Conservation (phyloP, 2,797 vertebrate genomes). For the Pogonophryne albipinna region DNA sequence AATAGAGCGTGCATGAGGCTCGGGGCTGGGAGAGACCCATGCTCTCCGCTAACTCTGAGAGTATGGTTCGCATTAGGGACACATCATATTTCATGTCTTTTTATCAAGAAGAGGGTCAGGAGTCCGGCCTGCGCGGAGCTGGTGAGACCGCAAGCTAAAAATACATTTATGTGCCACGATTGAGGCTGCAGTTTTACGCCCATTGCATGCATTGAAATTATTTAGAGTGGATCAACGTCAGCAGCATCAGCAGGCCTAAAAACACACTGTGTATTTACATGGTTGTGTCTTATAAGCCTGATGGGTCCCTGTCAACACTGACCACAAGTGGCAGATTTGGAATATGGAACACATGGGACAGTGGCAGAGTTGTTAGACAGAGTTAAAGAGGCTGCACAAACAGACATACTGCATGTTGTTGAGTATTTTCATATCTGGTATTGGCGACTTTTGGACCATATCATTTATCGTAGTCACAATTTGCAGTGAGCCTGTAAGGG, state of each 20-base stretch:
- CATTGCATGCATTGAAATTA: conserved; percentile 77
- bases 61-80: conserved; percentile 78
- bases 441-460: not conserved
- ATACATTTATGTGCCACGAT: conserved; percentile 68
- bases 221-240: conserved; percentile 68
- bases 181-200: conserved; percentile 63
- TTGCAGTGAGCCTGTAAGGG: not conserved
- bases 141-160: conserved; percentile 75
- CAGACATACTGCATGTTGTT: not conserved
- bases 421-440: not conserved
- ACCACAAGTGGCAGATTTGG: conserved; percentile 38
- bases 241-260: conserved; percentile 52
- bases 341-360: conserved; percentile 26
- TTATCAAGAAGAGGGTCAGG: conserved; percentile 79
- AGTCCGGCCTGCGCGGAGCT: conserved; percentile 52
- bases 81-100: conserved; percentile 81
- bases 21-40: conserved; percentile 26
- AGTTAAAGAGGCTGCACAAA: not conserved
- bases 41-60: conserved; percentile 36
- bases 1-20: conserved; percentile 46
- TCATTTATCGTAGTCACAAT: not conserved
- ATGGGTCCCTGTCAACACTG: conserved; percentile 49
- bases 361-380: not conserved
- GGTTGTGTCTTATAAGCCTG: conserved; percentile 56
- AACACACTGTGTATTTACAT: conserved; percentile 55